A percentile compares a stretch with the other conserved stretches of the same genome.
These are phyloP conservation scores for Orthosia gothica DNA, from an alignment of 2,888 invertebrate species.

Conservation along the genomic window DNA sequence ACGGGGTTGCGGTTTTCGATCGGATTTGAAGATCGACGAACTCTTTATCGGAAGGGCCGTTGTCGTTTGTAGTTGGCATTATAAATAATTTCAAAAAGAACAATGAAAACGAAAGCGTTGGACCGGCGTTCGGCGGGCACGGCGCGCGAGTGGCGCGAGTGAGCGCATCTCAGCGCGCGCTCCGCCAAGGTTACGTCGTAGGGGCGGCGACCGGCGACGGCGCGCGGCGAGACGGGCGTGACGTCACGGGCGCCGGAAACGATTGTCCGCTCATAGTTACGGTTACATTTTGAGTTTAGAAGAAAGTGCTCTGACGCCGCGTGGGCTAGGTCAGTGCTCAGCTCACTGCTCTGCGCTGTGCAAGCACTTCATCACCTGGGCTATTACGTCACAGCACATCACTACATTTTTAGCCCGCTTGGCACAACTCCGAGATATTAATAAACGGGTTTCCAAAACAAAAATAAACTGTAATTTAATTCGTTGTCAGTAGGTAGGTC, in stretches of 20 bases:
- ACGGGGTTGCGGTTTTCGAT: constrained; percentile 64
- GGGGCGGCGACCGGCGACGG: constrained; percentile 89
- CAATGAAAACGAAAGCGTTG: constrained; percentile 85
- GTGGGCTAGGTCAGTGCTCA: constrained; percentile 87
- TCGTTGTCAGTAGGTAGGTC: constrained; percentile 32
- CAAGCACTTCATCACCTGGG: constrained; percentile 60
- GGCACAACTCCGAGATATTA: constrained; percentile 3
- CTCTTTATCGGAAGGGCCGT: constrained; percentile 61
- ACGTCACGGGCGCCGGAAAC: constrained; percentile 91
- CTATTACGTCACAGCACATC: constrained; percentile 34
- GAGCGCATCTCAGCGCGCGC: constrained; percentile 68
- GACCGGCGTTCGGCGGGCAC: constrained; percentile 41
- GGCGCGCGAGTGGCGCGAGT: constrained; percentile 58
- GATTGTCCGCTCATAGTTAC: constrained; percentile 90
- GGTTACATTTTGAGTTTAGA: constrained; percentile 91
- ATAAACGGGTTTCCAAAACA: constrained; percentile 18
- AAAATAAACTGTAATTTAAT: constrained; percentile 32
- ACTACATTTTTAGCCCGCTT: constrained; percentile 9
- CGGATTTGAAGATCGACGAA: constrained; percentile 67
- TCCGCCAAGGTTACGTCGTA: constrained; percentile 86
- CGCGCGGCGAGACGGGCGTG: constrained; percentile 87
- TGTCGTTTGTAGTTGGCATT: constrained; percentile 64
- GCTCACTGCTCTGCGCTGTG: constrained; percentile 59
- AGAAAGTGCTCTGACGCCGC: constrained; percentile 86
- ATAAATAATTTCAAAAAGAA: constrained; percentile 79